Evolutionary conservation across 1,140 invertebrate genomes (phyloP).

Genomic region (Calycopis cecrops): DNA sequence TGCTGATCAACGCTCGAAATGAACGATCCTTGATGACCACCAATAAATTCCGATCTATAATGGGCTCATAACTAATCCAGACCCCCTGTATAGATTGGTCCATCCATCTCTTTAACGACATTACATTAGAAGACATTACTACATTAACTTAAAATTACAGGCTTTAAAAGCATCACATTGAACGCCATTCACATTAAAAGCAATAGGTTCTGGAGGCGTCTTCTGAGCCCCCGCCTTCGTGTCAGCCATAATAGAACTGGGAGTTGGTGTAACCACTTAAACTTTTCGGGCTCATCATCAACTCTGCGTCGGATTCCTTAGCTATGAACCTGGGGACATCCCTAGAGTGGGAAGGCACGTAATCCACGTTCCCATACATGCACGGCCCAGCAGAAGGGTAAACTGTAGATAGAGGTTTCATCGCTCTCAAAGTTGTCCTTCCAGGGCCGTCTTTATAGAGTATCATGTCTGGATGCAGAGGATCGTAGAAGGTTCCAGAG

Average conservation of each 20-base stretch:
- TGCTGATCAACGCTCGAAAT: not conserved
- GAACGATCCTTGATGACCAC: not conserved
- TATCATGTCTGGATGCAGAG: conserved; percentile 69
- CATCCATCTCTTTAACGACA: not conserved
- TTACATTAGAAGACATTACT: not conserved
- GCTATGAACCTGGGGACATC: conserved; percentile 42
- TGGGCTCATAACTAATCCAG: not conserved
- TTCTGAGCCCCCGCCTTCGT: conserved; percentile 38
- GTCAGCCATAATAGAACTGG: conserved; percentile 70
- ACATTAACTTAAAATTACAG: not conserved
- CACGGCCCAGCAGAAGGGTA: conserved; percentile 58
- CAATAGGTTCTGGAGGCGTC: conserved; percentile 59
- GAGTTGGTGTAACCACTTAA: conserved; percentile 61
- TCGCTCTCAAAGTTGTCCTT: conserved; percentile 52
- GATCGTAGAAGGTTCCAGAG: conserved; percentile 68
- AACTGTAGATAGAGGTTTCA: conserved; percentile 63
- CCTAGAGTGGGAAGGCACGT: conserved; percentile 46
- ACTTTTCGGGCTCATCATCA: conserved; percentile 64
- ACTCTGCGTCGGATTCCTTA: conserved; percentile 43
- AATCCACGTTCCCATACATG: conserved; percentile 69
- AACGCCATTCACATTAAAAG: conserved; percentile 37
- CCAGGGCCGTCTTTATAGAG: conserved; percentile 58
- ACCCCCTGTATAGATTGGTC: not conserved
- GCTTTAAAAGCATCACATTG: conserved; percentile 17
- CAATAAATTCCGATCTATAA: too few species aligned